These are phyloP conservation scores for Isaurus tuberculatus DNA, from an alignment of 92 coral and sea anemone genomes.

Conservation along the genomic window DNA sequence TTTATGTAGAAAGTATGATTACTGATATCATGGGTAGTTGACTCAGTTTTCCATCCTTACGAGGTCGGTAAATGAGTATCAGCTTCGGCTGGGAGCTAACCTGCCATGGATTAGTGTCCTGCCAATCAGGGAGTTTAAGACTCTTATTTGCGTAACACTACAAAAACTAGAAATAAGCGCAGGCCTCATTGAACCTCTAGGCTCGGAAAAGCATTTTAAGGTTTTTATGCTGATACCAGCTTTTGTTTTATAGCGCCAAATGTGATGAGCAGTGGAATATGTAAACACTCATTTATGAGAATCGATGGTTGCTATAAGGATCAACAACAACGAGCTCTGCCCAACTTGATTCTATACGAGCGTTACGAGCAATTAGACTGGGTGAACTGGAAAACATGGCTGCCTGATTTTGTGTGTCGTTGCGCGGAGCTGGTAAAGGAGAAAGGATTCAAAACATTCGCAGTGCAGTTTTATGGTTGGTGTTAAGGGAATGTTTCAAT, in stretches of 20 bases:
- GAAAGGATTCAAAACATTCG: slow-evolving; percentile 17
- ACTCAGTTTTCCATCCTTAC: too few relatives aligned
- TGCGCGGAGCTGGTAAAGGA: slow-evolving; percentile 38
- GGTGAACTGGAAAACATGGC: slow-evolving; percentile 39
- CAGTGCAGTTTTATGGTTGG: slow-evolving; percentile 41
- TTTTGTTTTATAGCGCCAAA: not conserved
- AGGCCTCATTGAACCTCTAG: too few relatives aligned
- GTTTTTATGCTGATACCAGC: not conserved
- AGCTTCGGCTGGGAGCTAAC: too few relatives aligned
- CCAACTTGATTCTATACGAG: slow-evolving; percentile 27
- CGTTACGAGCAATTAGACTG: not conserved
- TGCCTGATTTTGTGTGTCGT: slow-evolving; percentile 35
- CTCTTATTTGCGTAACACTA: too few relatives aligned
- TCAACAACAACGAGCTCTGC: slow-evolving; percentile 4
- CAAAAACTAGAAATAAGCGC: too few relatives aligned
- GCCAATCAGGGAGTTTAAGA: too few relatives aligned
- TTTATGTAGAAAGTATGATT: too few relatives aligned
- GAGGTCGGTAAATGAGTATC: too few relatives aligned
- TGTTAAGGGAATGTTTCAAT: too few relatives aligned
- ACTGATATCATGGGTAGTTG: too few relatives aligned
- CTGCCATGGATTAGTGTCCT: too few relatives aligned
- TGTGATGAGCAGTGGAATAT: not conserved
- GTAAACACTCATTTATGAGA: slow-evolving; percentile 33
- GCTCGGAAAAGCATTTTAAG: not conserved
- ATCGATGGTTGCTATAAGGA: slow-evolving; percentile 9